phyloP scores from a whole-genome alignment of 2,797 vertebrate genomes.

The Lates japonicus region DNA sequence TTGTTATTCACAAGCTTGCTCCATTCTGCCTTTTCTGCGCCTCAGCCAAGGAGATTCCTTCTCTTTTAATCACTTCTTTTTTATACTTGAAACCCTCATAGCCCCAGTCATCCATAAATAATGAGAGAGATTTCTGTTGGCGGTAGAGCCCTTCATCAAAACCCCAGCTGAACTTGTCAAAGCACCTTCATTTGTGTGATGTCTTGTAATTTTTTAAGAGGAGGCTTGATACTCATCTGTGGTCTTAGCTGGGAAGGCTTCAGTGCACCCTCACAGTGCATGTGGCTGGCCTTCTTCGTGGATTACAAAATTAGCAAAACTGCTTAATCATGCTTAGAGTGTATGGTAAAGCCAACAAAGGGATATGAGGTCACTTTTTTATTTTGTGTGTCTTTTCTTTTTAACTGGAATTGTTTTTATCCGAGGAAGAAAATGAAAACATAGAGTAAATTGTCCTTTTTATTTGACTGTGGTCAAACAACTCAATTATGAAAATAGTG shows the following conservation, averaged over 20 bases:
- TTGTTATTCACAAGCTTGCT: conserved; percentile 86
- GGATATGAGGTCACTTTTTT: conserved; percentile 62
- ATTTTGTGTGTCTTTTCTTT: conserved; percentile 61
- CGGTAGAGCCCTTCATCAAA: conserved; percentile 74
- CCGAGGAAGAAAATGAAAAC: conserved; percentile 53
- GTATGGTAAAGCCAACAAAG: conserved; percentile 65
- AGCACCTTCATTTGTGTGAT: conserved; percentile 82
- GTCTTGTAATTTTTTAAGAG: conserved; percentile 76
- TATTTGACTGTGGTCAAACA: conserved; percentile 72
- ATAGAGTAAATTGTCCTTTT: conserved; percentile 54
- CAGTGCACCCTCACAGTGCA: conserved; percentile 69
- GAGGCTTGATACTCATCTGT: conserved; percentile 71
- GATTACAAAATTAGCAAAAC: conserved; percentile 68
- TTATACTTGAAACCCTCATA: conserved; percentile 87
- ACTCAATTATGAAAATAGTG: conserved; percentile 64
- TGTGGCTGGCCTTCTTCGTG: conserved; percentile 64
- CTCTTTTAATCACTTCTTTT: conserved; percentile 86
- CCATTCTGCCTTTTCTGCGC: conserved; percentile 85
- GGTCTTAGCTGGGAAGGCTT: conserved; percentile 67
- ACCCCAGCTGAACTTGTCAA: conserved; percentile 77
- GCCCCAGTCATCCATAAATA: conserved; percentile 80
- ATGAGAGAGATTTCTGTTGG: conserved; percentile 79
- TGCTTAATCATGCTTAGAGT: conserved; percentile 63
- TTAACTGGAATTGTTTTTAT: conserved; percentile 33
- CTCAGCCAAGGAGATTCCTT: conserved; percentile 89